Base-by-base conservation (phyloP, 2,113 vertebrate species). In the Cyprinodon variegatus region DNA sequence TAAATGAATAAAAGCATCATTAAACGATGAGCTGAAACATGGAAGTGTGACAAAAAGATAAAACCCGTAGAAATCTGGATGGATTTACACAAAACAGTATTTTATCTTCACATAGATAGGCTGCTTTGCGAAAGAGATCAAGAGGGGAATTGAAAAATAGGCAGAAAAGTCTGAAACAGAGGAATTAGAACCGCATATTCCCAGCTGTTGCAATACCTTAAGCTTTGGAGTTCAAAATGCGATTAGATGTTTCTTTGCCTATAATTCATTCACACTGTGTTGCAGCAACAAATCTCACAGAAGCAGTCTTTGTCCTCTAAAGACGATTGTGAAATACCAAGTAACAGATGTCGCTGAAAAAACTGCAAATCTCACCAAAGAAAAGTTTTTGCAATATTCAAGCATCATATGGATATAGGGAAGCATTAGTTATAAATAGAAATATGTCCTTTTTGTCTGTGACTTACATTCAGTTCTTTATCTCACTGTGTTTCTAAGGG, bases 401-500 rank as follows among this genome's bases (percentile, higher is more conserved):
- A 22, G 8, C 41, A 41, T 14, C 41, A 15, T 17, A 61, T 29
- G 17, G n/a, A 53, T n/a, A 59, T 20, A 10, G 6, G 20, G 7
- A 8, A 20, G 17, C 14, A 3, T n/a, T 57, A n/a, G 9, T 15
- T n/a, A 5, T 8, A n/a, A 20, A 4, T n/a, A 57, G 4, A 29
- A 29, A 29, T 29, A 29, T 29, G 29, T 29, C 29, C 29, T 29
- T 29, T 29, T 5, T 20, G 5, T 57, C 8, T n/a, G 50, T n/a
- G 50, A 10, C 50, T n/a, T 14, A 13, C 68, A 29, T 11, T 43
- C 53, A 15, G 70, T 81, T 74, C 65, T 65, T 71, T 65, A 77
- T 81, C 53, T 46, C 60, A 69, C 76, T 41, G 4, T 61, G 64
- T 73, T 68, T 53, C 68, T 65, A 71, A 57, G 72, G 59, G 50